These are phyloP conservation scores for Caenorhabditis becei DNA, from an alignment of 2,888 invertebrate species.

Conservation along the genomic window DNA sequence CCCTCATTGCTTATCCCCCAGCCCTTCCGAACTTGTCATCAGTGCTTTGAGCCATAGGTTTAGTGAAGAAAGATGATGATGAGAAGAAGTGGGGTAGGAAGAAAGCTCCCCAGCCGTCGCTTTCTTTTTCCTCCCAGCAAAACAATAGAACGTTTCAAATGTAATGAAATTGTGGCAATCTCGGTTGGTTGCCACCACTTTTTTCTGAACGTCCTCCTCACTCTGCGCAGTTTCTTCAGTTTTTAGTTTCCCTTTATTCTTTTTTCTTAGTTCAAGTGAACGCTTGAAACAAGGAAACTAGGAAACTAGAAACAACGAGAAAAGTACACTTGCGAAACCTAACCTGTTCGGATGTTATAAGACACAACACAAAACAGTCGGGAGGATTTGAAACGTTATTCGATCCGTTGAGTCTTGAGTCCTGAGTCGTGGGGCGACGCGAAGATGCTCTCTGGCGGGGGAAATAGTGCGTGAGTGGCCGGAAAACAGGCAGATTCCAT, in stretches of 20 bases:
- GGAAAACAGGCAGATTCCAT: conserved; percentile 65
- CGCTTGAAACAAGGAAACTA: background rate
- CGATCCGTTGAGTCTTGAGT: conserved; percentile 37
- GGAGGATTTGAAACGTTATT: conserved; percentile 56
- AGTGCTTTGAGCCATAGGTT: background rate
- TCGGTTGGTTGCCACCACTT: conserved; percentile 3
- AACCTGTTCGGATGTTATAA: background rate
- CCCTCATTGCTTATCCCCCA: background rate
- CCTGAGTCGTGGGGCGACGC: conserved; percentile 2
- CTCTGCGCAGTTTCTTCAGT: background rate
- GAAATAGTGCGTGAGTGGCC: conserved; percentile 57
- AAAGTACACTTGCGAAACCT: conserved; percentile 5
- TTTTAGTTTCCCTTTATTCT: background rate
- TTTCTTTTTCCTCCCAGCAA: background rate
- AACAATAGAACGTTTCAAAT: conserved; percentile 37
- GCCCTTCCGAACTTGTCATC: conserved; percentile 14
- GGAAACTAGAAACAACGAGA: background rate
- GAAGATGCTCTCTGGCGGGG: conserved; percentile 49
- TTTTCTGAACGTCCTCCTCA: conserved; percentile 1
- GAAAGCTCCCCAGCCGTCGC: background rate
- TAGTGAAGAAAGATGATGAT: conserved; percentile 4
- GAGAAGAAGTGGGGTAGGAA: background rate
- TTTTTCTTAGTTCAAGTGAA: background rate
- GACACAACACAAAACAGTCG: conserved; percentile 25
- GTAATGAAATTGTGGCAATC: conserved; percentile 32